These are phyloP conservation scores for Plagodis dolabraria DNA, from an alignment of 2,888 invertebrate species.

Conservation along the genomic window DNA sequence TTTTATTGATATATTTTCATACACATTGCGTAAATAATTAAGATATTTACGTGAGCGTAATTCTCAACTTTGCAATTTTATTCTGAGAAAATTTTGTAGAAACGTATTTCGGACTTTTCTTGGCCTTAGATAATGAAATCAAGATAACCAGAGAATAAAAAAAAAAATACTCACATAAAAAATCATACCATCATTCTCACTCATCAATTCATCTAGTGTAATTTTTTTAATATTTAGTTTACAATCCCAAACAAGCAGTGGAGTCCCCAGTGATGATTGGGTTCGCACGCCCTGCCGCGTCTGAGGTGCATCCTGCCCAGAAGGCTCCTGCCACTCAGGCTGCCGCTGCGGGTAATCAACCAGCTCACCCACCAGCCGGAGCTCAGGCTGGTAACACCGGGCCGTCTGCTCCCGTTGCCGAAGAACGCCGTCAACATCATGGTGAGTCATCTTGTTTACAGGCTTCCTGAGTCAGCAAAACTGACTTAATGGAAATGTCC, in stretches of 20 bases:
- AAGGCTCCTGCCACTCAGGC: slow-evolving; percentile 11
- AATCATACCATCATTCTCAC: not conserved
- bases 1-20: too few relatives aligned
- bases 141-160: too few relatives aligned
- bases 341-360: slow-evolving; percentile 5
- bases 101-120: too few relatives aligned
- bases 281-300: slow-evolving; percentile 18
- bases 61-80: too few relatives aligned
- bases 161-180: too few relatives aligned
- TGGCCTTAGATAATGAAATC: too few relatives aligned
- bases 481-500: too few relatives aligned
- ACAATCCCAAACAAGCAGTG: slow-evolving; percentile 67
- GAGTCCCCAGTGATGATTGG: slow-evolving; percentile 12
- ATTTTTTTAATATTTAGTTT: slow-evolving; percentile 59
- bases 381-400: not conserved
- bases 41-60: too few relatives aligned
- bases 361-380: not conserved
- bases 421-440: not conserved
- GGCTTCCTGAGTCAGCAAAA: too few relatives aligned
- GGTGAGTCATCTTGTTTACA: not conserved
- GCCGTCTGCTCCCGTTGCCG: not conserved
- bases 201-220: slow-evolving; percentile 19
- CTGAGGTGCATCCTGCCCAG: slow-evolving; percentile 11
- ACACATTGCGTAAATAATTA: too few relatives aligned
- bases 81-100: too few relatives aligned